These are phyloP conservation scores for Parnassius glacialis DNA, from an alignment of 2,888 invertebrate genomes.

Conservation along the genomic window DNA sequence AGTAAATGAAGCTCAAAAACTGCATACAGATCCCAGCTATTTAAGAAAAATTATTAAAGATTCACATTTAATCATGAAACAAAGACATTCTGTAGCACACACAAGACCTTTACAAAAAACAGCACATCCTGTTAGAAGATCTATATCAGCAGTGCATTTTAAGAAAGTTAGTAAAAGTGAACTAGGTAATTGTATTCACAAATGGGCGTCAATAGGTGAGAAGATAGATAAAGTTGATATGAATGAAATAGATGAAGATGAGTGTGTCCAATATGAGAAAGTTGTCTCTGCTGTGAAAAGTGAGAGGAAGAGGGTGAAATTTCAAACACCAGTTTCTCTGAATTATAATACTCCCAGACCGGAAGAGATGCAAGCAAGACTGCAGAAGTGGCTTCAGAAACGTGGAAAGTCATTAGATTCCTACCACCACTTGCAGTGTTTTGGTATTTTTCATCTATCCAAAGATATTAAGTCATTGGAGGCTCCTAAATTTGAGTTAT, in stretches of 20 bases:
- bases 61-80: conserved; percentile 47
- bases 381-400: conserved; percentile 77
- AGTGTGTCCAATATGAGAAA: conserved; percentile 45
- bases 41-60: conserved; percentile 51
- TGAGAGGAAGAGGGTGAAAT: conserved; percentile 66
- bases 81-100: conserved; percentile 52
- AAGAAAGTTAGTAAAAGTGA: conserved; percentile 61
- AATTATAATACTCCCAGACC: conserved; percentile 63
- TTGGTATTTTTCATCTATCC: conserved; percentile 61
- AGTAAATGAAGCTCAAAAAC: conserved; percentile 42
- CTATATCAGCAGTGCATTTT: conserved; percentile 74
- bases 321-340: conserved; percentile 54
- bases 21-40: conserved; percentile 51
- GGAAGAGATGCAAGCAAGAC: conserved; percentile 59
- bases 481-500: conserved; percentile 34
- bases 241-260: conserved; percentile 56
- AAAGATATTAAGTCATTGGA: conserved; percentile 38
- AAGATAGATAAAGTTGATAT: conserved; percentile 56
- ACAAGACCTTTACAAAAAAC: conserved; percentile 31
- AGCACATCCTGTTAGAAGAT: conserved; percentile 50
- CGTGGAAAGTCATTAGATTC: conserved; percentile 70
- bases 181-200: conserved; percentile 59
- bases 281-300: conserved; percentile 64
- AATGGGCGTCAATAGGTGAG: conserved; percentile 68
- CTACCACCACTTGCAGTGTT: conserved; percentile 79